phyloP scores from a whole-genome alignment of 2,797 vertebrate species.

The Sylvilagus floridanus region DNA sequence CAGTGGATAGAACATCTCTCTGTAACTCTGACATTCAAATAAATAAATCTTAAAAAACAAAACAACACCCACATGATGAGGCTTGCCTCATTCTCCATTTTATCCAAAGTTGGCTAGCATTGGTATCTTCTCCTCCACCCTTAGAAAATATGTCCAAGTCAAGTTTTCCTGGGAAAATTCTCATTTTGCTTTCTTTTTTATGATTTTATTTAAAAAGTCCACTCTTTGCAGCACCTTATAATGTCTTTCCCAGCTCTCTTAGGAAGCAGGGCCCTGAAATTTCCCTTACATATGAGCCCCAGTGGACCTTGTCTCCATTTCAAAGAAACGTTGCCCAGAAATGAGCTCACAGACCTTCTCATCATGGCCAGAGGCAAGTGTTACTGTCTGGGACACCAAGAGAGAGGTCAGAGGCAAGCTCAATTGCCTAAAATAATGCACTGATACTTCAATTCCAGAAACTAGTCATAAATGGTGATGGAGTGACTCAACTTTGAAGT shows the following conservation, averaged over 20 bases:
- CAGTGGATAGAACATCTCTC: no score
- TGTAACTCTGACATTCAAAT: no score
- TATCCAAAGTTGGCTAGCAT: conserved; percentile 21
- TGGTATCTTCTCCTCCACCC: conserved; percentile 73
- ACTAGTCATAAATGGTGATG: neutral
- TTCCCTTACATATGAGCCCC: conserved; percentile 76
- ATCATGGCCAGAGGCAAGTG: conserved; percentile 65
- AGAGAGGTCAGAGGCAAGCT: conserved; percentile 65
- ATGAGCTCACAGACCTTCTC: conserved; percentile 76
- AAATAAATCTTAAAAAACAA: no score
- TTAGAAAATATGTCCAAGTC: conserved; percentile 70
- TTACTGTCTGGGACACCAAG: conserved; percentile 70
- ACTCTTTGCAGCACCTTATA: conserved; percentile 75
- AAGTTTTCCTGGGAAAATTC: conserved; percentile 82
- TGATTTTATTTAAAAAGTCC: conserved; percentile 79
- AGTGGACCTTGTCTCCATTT: conserved; percentile 71
- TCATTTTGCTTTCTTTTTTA: conserved; percentile 70
- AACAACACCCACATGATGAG: neutral
- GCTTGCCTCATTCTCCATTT: conserved; percentile 34
- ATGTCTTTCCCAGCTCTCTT: conserved; percentile 81
- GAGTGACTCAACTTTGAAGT: conserved; percentile 34
- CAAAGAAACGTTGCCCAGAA: conserved; percentile 76
- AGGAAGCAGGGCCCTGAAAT: conserved; percentile 70
- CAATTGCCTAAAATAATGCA: conserved; percentile 62
- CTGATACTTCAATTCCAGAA: conserved; percentile 47